Base-by-base conservation (phyloP, 1,140 invertebrate species). In the Trichonephila inaurata region DNA sequence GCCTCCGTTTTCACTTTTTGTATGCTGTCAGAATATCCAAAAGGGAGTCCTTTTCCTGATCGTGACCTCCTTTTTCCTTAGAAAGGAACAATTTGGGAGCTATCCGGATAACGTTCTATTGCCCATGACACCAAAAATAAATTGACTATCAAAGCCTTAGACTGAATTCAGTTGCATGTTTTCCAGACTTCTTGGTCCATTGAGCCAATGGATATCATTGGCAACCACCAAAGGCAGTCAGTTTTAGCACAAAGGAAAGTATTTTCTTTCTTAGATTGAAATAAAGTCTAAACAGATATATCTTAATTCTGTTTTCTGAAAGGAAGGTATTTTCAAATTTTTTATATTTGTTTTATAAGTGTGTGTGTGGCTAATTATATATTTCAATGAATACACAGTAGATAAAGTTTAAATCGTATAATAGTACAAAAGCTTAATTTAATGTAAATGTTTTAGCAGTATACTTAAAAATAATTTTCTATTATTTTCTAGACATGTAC, bases 1-100 rank as follows among this genome's bases (percentile, higher is more conserved):
- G 58, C 51, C 58, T 60, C 21, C 83, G 83, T 60, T 85, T 85
- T 58, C 83, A 85, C 51, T 58, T 85, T 60, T 85, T 60, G 21
- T 85, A 16, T 51, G 51, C 10, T 4, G 12, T 51, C 28, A n/a
- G 83, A 85, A 85, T 85, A 61, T 21, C 83, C 83, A 12, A 85
- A 61, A 85, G 83, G 83, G 83, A 60, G 58, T 24, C 72, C 58
- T 85, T 85, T 85, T 28, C 44, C 24, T 85, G 58, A 61, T 77
- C 72, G 72, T 77, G 72, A 16, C 16, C 28, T 33, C 14, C 28
- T 28, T 16, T 77, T 77, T 77, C 33, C 72, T 77, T 40, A 77
- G 72, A 77, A 77, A 18, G 33, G 16, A 77, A 40, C 72, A 40
- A 77, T 77, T 77, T 40, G 28, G 66, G n/a, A 77, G 28, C 16